These are phyloP conservation scores for Zophobas morio DNA, from an alignment of 1,140 invertebrate genomes.

Conservation along the genomic window DNA sequence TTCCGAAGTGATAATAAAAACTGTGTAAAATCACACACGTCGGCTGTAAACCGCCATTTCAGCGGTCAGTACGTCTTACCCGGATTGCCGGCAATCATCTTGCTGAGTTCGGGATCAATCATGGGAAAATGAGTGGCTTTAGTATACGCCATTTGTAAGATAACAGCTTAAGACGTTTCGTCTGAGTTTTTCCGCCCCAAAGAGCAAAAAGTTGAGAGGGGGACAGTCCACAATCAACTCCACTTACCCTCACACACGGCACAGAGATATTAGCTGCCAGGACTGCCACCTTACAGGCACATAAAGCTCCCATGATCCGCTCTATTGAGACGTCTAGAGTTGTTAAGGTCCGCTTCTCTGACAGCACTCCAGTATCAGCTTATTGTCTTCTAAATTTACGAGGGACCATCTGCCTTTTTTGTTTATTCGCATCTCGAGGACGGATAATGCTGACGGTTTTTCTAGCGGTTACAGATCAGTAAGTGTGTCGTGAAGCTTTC, in stretches of 20 bases:
- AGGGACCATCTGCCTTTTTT: slow-evolving; percentile 34
- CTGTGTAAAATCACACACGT: slow-evolving; percentile 20
- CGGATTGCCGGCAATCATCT: neutral
- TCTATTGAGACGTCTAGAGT: slow-evolving; percentile 48
- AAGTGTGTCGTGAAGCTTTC: too few relatives aligned
- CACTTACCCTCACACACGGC: slow-evolving; percentile 37
- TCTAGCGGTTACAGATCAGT: neutral
- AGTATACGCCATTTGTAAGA: slow-evolving; percentile 31
- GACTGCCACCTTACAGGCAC: slow-evolving; percentile 43
- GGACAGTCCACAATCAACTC: slow-evolving; percentile 29
- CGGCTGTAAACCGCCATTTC: neutral
- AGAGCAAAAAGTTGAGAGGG: slow-evolving; percentile 21
- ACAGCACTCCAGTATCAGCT: slow-evolving; percentile 46
- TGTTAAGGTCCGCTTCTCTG: slow-evolving; percentile 44
- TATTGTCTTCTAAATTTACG: slow-evolving; percentile 50
- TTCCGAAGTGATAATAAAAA: slow-evolving; percentile 26
- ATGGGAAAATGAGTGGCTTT: slow-evolving; percentile 19
- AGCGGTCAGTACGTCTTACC: neutral
- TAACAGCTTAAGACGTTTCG: slow-evolving; percentile 14
- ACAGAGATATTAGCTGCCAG: slow-evolving; percentile 44
- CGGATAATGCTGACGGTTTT: slow-evolving; percentile 11
- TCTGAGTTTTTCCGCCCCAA: slow-evolving; percentile 1
- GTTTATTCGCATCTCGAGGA: slow-evolving; percentile 30
- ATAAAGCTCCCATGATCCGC: slow-evolving; percentile 44
- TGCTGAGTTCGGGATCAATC: neutral